Base-by-base conservation (phyloP, 2,888 invertebrate species). In the Eupithecia abbreviata region DNA sequence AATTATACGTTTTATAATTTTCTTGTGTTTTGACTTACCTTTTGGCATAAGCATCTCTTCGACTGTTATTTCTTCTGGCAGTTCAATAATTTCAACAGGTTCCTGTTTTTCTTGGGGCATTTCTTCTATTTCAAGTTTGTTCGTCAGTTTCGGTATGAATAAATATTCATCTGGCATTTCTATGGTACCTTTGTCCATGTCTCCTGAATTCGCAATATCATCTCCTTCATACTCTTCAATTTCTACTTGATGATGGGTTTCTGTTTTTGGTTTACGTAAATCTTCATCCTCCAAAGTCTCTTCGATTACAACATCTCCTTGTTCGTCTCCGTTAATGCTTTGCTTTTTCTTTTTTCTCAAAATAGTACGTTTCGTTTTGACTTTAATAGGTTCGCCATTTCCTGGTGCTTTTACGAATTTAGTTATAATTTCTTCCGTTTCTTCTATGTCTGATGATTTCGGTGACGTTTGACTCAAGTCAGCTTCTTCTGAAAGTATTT, bases 361-460 rank as follows among this genome's bases (percentile, higher is more conserved):
- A 77, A 95, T 95, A 0, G 96, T 96, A 82, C 96, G 85, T 86
- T 96, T 96, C 2, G 96, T 96, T 88, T 95, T 95, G 30, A 95
- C 91, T 89, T 95, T 94, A 77, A 92, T 94, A 9, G 95, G 95
- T 88, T 96, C 95, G n/a, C 90, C 89, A 75, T 92, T 91, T 43
- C 93, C 96, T 12, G 95, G 93, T 66, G 91, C 87, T 86, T 93
- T 91, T 81, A 95, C 90, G 82, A 96, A 96, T 89, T 95, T 96
- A 1, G 96, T 96, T 62, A 96, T 87, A 30, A 96, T 96, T 92
- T 96, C 96, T 89, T 96, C 95, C 67, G 94, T 93, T 93, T 96
- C 96, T 90, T 96, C 94, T 65, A 91, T 81, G 75, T 95, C 95
- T 7, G 92, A 95, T 78, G 91, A 90, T 47, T 88, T 92, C 18